These are phyloP conservation scores for Onthophagus sagittarius DNA, from an alignment of 2,888 invertebrate genomes.

Conservation along the genomic window DNA sequence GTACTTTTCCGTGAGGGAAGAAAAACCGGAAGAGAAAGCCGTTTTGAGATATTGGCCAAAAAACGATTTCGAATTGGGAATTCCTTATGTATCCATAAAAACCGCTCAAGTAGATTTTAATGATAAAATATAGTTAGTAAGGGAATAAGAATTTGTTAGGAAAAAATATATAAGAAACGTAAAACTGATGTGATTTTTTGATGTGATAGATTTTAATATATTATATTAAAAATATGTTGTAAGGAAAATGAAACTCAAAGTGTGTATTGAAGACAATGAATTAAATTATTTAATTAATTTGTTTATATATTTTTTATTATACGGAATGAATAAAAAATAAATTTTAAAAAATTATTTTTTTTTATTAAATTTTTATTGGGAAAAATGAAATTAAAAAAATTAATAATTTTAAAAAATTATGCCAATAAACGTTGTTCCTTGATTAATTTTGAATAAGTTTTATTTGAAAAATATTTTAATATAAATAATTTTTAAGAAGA, in stretches of 20 bases:
- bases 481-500: no score
- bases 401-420: no score
- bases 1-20: conserved; percentile 71
- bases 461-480: no score
- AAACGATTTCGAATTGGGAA: conserved; percentile 72
- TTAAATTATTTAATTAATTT: not conserved
- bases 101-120: conserved; percentile 27
- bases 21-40: conserved; percentile 67
- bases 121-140: conserved; percentile 18
- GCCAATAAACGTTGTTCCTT: no score
- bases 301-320: conserved; percentile 1
- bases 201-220: conserved; percentile 6
- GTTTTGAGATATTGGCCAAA: conserved; percentile 72
- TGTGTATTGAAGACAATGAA: no score
- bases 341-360: no score
- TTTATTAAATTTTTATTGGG: no score
- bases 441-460: no score
- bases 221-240: no score
- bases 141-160: not conserved
- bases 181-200: conserved; percentile 8
- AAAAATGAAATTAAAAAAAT: no score
- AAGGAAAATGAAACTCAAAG: no score
- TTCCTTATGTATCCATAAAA: conserved; percentile 69
- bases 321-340: no score
- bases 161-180: not conserved